Evolutionary conservation across 2,888 invertebrate genomes (phyloP).

Genomic region (Callyntrura guangdongensis): DNA sequence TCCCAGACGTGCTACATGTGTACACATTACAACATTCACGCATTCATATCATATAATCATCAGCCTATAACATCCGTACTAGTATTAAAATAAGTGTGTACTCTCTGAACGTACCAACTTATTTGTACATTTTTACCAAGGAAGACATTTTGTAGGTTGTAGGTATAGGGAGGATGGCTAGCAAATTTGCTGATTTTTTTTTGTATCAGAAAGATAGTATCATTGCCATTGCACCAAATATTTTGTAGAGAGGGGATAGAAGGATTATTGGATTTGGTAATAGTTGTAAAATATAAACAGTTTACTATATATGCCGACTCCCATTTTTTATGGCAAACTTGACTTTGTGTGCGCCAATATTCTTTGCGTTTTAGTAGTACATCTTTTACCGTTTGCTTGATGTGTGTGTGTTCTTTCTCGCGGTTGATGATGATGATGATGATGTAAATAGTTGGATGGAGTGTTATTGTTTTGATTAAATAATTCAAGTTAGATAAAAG

Average conservation of each 20-base stretch:
- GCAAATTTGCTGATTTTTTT: constrained; percentile 8
- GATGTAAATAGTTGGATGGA: too few species aligned
- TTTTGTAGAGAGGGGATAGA: not conserved
- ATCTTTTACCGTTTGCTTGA: not conserved
- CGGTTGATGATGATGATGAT: not conserved
- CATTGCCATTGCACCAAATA: not conserved
- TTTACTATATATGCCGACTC: constrained; percentile 18
- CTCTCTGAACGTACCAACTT: not conserved
- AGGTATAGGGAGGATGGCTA: not conserved
- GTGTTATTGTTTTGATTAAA: too few species aligned
- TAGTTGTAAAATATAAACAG: constrained; percentile 2
- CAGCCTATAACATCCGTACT: not conserved
- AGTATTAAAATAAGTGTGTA: not conserved
- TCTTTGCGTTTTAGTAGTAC: not conserved
- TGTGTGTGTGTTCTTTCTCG: not conserved
- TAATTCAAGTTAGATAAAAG: too few species aligned
- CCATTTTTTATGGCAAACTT: constrained; percentile 68
- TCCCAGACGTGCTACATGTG: constrained; percentile 10
- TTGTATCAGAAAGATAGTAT: not conserved
- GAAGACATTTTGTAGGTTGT: constrained; percentile 8
- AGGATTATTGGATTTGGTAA: constrained; percentile 38
- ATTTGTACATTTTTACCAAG: not conserved
- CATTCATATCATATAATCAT: not conserved
- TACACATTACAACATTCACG: not conserved
- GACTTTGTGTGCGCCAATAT: constrained; percentile 67